These are phyloP conservation scores for Candidula unifasciata DNA, from an alignment of 2,888 invertebrate species.

Conservation along the genomic window DNA sequence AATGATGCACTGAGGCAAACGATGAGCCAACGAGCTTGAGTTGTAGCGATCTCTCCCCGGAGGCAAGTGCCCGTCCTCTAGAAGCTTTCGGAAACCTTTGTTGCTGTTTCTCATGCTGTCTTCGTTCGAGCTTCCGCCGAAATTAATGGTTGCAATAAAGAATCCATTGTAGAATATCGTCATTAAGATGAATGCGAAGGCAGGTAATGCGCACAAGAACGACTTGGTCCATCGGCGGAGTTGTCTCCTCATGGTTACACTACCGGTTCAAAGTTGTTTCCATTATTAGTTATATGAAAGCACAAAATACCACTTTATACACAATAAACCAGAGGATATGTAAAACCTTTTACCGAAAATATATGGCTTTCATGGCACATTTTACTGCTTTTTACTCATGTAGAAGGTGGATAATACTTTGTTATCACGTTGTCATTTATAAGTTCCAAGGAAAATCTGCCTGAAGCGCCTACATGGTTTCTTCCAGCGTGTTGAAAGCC, in stretches of 20 bases:
- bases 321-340: background rate
- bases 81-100: conserved; percentile 57
- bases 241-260: conserved; percentile 49
- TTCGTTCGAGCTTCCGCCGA: conserved; percentile 53
- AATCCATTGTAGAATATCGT: conserved; percentile 60
- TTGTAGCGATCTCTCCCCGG: conserved; percentile 56
- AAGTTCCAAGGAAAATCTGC: background rate
- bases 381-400: background rate
- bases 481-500: no score
- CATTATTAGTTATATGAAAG: background rate
- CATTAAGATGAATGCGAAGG: conserved; percentile 54
- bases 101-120: conserved; percentile 51
- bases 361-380: no score
- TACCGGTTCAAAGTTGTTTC: background rate
- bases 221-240: conserved; percentile 59
- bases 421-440: background rate
- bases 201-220: conserved; percentile 51
- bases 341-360: background rate
- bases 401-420: background rate
- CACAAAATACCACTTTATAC: background rate
- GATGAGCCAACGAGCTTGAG: conserved; percentile 61
- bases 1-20: conserved; percentile 78
- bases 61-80: conserved; percentile 57
- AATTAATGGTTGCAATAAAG: conserved; percentile 58
- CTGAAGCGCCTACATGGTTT: background rate